A percentile compares a stretch with the other conserved stretches of the same genome.
Conservation (phyloP, 2,797 vertebrate genomes). For the Rhinatrema bivittatum region DNA sequence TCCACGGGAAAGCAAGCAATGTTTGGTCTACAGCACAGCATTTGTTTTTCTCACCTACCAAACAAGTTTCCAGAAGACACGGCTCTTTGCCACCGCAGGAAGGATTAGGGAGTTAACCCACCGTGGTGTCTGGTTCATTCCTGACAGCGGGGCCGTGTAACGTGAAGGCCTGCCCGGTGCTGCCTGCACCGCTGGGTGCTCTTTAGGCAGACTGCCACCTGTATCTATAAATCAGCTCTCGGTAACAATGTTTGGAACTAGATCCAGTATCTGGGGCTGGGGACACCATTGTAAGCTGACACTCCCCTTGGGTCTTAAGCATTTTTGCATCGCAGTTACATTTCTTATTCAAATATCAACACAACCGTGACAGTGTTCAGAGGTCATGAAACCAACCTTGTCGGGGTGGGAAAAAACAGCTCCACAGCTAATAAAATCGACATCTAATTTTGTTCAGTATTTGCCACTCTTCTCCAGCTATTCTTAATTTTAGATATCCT, state of each 20-base stretch:
- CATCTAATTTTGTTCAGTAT: too few species aligned
- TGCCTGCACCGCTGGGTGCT: too few species aligned
- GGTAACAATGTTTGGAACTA: constrained; percentile 43
- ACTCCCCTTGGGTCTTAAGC: too few species aligned
- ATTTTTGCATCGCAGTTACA: neutral
- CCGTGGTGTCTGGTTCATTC: too few species aligned
- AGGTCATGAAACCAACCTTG: too few species aligned
- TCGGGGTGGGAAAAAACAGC: too few species aligned
- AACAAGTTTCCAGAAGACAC: neutral
- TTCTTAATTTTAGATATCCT: too few species aligned
- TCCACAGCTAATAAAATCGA: too few species aligned
- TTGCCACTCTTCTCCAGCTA: too few species aligned
- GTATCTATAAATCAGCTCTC: constrained; percentile 63
- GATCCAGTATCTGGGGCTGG: constrained; percentile 30
- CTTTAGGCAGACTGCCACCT: constrained; percentile 41
- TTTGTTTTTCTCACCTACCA: constrained; percentile 9
- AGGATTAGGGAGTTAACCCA: too few species aligned
- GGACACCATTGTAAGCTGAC: constrained; percentile 38
- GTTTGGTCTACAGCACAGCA: constrained; percentile 7
- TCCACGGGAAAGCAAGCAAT: neutral
- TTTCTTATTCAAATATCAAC: neutral
- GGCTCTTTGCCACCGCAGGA: constrained; percentile 2
- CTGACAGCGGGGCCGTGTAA: too few species aligned
- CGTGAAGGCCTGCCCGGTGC: neutral
- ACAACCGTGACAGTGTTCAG: too few species aligned